phyloP scores from a whole-genome alignment of 2,888 invertebrate genomes.

The Branchinecta sandiegonensis region DNA sequence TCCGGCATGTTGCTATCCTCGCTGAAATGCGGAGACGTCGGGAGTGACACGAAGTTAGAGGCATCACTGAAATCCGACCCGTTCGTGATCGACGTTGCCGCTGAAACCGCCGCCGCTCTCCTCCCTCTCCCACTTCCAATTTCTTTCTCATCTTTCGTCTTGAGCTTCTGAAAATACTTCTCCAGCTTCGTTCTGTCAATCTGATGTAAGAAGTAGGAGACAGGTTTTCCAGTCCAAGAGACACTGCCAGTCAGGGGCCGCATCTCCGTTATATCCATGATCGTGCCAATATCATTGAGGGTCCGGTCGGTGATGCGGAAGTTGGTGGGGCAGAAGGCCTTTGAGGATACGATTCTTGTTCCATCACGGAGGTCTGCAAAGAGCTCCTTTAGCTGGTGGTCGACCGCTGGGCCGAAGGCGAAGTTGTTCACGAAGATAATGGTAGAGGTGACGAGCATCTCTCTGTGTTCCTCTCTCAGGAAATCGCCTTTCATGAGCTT shows the following conservation, averaged over 20 bases:
- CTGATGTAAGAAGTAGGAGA: slow-evolving; percentile 94
- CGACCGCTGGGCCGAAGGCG: slow-evolving; percentile 94
- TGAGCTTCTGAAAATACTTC: slow-evolving; percentile 86
- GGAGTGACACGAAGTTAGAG: neutral
- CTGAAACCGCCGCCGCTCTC: neutral
- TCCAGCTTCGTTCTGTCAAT: slow-evolving; percentile 95
- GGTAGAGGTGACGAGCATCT: slow-evolving; percentile 82
- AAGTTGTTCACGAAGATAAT: slow-evolving; percentile 99
- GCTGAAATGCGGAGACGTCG: slow-evolving; percentile 2
- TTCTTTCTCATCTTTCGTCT: slow-evolving; percentile 56
- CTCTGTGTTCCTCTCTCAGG: slow-evolving; percentile 74
- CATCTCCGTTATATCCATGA: slow-evolving; percentile 96
- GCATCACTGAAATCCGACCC: neutral
- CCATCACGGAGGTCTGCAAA: slow-evolving; percentile 92
- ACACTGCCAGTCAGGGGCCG: slow-evolving; percentile 87
- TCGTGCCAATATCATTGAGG: slow-evolving; percentile 93
- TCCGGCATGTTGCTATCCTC: neutral
- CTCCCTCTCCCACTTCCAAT: neutral
- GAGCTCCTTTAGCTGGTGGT: slow-evolving; percentile 87
- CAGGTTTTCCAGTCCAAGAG: slow-evolving; percentile 98
- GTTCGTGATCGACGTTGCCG: slow-evolving; percentile 17
- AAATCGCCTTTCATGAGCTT: slow-evolving; percentile 89
- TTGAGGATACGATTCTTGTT: slow-evolving; percentile 93
- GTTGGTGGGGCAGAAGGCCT: slow-evolving; percentile 96
- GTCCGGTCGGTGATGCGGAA: slow-evolving; percentile 96